Percentiles rank a stretch among this genome's conserved stretches.
phyloP scores from a whole-genome alignment of 2,888 invertebrate species.

The Scaptomyza parva region DNA sequence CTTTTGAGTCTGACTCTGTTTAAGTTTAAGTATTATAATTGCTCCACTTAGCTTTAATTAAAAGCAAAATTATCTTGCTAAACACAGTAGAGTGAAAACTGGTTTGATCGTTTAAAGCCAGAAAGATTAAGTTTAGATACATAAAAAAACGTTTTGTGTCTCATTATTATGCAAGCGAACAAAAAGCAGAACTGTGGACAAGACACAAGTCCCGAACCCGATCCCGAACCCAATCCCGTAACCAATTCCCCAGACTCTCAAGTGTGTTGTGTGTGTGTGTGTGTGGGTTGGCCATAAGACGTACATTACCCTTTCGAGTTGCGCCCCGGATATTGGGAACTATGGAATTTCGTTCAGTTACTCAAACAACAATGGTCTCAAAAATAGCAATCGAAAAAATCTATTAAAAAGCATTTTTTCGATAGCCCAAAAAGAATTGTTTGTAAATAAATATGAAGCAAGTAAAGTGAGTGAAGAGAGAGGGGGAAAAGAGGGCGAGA shows the following conservation, averaged over 20 bases:
- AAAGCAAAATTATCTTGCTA: slow-evolving; percentile 51
- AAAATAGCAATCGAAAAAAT: slow-evolving; percentile 42
- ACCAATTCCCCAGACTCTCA: slow-evolving; percentile 16
- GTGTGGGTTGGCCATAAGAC: slow-evolving; percentile 63
- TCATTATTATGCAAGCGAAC: slow-evolving; percentile 56
- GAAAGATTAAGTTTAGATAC: slow-evolving; percentile 32
- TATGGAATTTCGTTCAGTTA: slow-evolving; percentile 45
- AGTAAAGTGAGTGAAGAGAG: not conserved
- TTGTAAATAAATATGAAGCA: slow-evolving; percentile 23
- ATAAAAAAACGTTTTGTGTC: not conserved
- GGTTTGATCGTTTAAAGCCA: slow-evolving; percentile 33
- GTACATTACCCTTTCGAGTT: slow-evolving; percentile 69
- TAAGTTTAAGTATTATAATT: slow-evolving; percentile 37
- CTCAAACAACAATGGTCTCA: slow-evolving; percentile 23
- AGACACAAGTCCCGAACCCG: slow-evolving; percentile 39
- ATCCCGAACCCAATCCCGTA: slow-evolving; percentile 12
- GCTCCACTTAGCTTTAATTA: slow-evolving; percentile 61
- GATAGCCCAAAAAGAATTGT: slow-evolving; percentile 38
- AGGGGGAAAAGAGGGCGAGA: not conserved
- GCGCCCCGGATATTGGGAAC: slow-evolving; percentile 61
- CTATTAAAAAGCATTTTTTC: slow-evolving; percentile 51
- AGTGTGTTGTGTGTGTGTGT: not conserved
- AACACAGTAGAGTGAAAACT: slow-evolving; percentile 16
- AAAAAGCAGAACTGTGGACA: slow-evolving; percentile 71
- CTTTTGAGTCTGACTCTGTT: too few relatives aligned